A percentile compares a stretch with the other conserved stretches of the same genome.
Evolutionary conservation across 2,888 invertebrate genomes (phyloP).

Genomic region (Mythimna albipuncta): DNA sequence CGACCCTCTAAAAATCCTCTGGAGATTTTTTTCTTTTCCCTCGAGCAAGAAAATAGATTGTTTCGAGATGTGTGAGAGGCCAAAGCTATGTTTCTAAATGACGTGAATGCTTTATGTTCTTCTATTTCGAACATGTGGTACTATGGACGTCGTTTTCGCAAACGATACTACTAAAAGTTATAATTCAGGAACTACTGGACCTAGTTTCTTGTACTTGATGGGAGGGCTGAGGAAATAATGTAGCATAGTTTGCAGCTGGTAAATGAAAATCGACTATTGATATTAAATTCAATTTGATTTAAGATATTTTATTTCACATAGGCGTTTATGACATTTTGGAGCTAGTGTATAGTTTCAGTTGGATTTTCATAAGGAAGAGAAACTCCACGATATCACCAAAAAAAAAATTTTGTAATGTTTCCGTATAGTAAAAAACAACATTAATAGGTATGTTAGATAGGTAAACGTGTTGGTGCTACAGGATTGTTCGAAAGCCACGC

Average conservation of each 20-base stretch:
- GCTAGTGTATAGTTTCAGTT: too few relatives aligned
- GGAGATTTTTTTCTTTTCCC: slow-evolving; percentile 26
- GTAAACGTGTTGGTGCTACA: too few relatives aligned
- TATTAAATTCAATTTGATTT: not conserved
- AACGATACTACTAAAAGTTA: slow-evolving; percentile 49
- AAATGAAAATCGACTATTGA: slow-evolving; percentile 2
- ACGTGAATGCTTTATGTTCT: slow-evolving; percentile 38
- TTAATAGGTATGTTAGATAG: too few relatives aligned
- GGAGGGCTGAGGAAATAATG: slow-evolving; percentile 34
- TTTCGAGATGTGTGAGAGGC: slow-evolving; percentile 25
- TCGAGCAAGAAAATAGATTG: slow-evolving; percentile 35
- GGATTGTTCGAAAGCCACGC: too few relatives aligned
- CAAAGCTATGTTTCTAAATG: slow-evolving; percentile 42
- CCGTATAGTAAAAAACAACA: too few relatives aligned
- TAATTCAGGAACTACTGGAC: slow-evolving; percentile 51
- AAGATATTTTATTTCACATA: too few relatives aligned
- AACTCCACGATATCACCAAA: too few relatives aligned
- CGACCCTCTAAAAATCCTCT: slow-evolving; percentile 37
- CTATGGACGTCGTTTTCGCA: slow-evolving; percentile 44
- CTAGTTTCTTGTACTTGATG: slow-evolving; percentile 48
- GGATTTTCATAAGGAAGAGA: too few relatives aligned
- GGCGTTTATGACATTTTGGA: too few relatives aligned
- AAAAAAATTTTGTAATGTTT: too few relatives aligned
- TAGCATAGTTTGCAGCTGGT: slow-evolving; percentile 10
- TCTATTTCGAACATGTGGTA: slow-evolving; percentile 45